These are phyloP conservation scores for Intellagama lesueurii DNA, from an alignment of 2,797 vertebrate genomes.

Conservation along the genomic window DNA sequence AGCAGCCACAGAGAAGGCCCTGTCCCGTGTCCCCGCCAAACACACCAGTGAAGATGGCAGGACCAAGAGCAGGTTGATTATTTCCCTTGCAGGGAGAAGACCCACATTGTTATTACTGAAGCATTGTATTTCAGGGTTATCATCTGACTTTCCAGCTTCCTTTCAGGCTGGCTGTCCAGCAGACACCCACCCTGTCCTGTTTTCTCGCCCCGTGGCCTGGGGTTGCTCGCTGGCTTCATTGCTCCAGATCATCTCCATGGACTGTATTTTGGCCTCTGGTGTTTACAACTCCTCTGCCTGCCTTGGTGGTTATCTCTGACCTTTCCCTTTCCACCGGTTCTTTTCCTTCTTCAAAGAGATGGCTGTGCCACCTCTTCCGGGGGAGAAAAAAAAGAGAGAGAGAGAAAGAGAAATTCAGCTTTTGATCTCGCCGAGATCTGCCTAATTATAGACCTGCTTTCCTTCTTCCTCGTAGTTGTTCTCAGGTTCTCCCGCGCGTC, in stretches of 20 bases:
- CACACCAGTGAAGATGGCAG: too few species aligned
- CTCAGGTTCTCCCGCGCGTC: neutral
- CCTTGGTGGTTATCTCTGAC: neutral
- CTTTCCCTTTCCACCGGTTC: neutral
- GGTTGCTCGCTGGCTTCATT: neutral
- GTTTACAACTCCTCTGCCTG: neutral
- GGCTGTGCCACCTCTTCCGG: neutral
- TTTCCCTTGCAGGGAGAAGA: neutral
- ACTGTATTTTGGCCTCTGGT: neutral
- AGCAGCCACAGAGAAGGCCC: too few species aligned
- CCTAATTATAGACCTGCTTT: neutral
- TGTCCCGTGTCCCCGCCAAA: too few species aligned
- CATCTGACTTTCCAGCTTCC: neutral
- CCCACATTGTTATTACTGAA: neutral
- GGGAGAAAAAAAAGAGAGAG: neutral
- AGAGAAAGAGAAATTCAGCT: neutral
- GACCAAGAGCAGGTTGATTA: too few species aligned
- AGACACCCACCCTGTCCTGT: too few species aligned
- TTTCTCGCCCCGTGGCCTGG: too few species aligned
- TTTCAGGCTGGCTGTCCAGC: neutral
- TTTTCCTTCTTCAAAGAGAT: constrained; percentile 6
- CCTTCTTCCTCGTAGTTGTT: neutral
- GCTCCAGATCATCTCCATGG: neutral
- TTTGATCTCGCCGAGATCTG: neutral
- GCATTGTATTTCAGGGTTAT: too few species aligned